Base-by-base conservation (phyloP, 1,140 invertebrate species). In the Dendroctonus ponderosae region DNA sequence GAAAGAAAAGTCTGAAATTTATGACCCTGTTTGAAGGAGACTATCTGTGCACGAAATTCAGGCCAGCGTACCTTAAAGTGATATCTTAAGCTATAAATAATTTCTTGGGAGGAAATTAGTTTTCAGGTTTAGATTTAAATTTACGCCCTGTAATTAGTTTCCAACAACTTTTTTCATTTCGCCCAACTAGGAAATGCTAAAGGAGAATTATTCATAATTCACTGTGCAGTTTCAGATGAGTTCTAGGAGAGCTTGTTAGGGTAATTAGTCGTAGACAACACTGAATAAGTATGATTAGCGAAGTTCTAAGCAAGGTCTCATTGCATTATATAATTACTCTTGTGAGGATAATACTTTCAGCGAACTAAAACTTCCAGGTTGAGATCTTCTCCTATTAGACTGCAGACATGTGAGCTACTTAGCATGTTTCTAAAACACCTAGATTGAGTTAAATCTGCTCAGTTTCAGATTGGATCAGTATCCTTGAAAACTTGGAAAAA, bases 61-160 rank as follows among this genome's bases (percentile, higher is more conserved):
- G 49, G 15, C 56, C 56, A 66, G 46, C 48, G 56, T 39, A 59
- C 64, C 56, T 66, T 60, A 66, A 60, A 66, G 37, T 66, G 64
- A 66, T 66, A 66, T 66, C 64, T 66, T 43, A 46, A 67, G 66
- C 58, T 61, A 67, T 67, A 67, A 67, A 67, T 67, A 61, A 67
- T 67, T 67, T 62, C 58, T 52, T 49, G 40, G 12, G 12, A 61
- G 58, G 66, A 67, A 67, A 67, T 62, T 67, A 61, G 58, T 67
- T 67, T 67, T 54, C 49, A 40, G 66, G 40, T 62, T 67, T 62
- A 50, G 46, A 67, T 62, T 62, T 67, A 67, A 61, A 62, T 67
- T 67, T 67, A 62, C 66, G 58, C 56, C 48, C 7, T 12, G 57
- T 62, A 67, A 67, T 67, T 67, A 67, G 66, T 67, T 67, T 50